These are phyloP conservation scores for Erynnis tages DNA, from an alignment of 2,888 invertebrate species.

Conservation along the genomic window DNA sequence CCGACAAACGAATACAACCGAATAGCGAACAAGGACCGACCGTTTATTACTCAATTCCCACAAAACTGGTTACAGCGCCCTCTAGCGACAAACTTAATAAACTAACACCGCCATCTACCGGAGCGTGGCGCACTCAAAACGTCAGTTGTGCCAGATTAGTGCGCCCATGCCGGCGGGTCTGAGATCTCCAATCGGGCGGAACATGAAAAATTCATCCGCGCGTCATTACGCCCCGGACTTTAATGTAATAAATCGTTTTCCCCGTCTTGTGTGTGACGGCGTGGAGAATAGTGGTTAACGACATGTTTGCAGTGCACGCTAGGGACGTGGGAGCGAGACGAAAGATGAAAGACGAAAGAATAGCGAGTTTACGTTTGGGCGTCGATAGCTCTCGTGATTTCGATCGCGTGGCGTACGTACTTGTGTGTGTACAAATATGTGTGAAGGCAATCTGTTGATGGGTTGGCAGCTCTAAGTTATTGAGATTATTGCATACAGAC, in stretches of 20 bases:
- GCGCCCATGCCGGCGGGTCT: conserved; percentile 27
- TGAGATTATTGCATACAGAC: no score
- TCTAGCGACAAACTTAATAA: conserved; percentile 1
- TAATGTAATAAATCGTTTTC: conserved; percentile 52
- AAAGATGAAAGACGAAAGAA: no score
- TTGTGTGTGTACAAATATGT: no score
- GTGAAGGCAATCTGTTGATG: no score
- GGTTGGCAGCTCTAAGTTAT: no score
- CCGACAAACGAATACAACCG: no score
- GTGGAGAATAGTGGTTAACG: conserved; percentile 27
- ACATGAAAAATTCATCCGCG: conserved; percentile 46
- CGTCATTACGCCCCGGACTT: conserved; percentile 39
- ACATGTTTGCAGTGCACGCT: conserved; percentile 16
- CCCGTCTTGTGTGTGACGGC: conserved; percentile 43
- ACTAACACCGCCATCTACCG: conserved; percentile 26
- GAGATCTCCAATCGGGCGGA: conserved; percentile 44
- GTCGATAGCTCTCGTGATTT: no score
- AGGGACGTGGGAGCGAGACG: no score
- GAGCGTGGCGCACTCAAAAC: conserved; percentile 31
- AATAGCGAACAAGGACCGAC: background rate
- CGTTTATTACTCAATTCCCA: conserved; percentile 5
- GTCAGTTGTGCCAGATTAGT: conserved; percentile 34
- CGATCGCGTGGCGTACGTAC: no score
- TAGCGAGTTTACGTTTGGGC: no score
- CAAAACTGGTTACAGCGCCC: conserved; percentile 32